Base-by-base conservation (phyloP, 2,888 invertebrate species). In the Zaprionus obscuricornis region DNA sequence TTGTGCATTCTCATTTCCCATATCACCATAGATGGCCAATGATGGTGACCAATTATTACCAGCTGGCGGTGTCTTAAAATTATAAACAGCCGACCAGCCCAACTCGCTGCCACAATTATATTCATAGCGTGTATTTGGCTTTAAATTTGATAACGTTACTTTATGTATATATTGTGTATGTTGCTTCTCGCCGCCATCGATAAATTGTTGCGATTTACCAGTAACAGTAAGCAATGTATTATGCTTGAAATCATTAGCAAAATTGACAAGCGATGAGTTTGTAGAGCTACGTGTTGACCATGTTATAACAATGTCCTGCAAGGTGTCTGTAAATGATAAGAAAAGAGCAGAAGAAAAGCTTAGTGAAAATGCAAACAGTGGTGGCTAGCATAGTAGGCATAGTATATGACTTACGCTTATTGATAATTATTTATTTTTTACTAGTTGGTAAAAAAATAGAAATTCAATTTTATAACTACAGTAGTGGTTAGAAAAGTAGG, bases 1-100 rank as follows among this genome's bases (percentile, higher is more conserved):
- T 91, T 93, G 91, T 0, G 97, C 97, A 90, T 98, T 98, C 78
- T 94, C 94, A 87, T 96, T 96, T 17, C 98, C 98, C 95, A 99
- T 94, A 89, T 98, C 98, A 0, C 98, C 98, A 87, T 94, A 98
- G 68, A 98, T 93, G 29, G 96, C 98, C 33, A 98, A 91, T 13
- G 93, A 92, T 0, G 97, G 96, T 11, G 93, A 92, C 97, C 97
- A 97, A 56, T 93, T 88, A 3, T 92, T 91, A 1, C 92, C 92
- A 1, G 90, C 89, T 0, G 95, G 95, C 1, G 94, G 92, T 0
- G 97, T 95, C 82, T 91, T 92, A 90, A 98, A 96, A 76, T 91
- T 93, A 89, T 95, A 97, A 66, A 93, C 77, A 22, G 93, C 92
- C 0, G 97, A 97, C 97, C 97, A 97, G 1, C 96, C 97, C 37